phyloP scores from a whole-genome alignment of 2,113 vertebrate species.

The Speoplatyrhinus poulsoni region DNA sequence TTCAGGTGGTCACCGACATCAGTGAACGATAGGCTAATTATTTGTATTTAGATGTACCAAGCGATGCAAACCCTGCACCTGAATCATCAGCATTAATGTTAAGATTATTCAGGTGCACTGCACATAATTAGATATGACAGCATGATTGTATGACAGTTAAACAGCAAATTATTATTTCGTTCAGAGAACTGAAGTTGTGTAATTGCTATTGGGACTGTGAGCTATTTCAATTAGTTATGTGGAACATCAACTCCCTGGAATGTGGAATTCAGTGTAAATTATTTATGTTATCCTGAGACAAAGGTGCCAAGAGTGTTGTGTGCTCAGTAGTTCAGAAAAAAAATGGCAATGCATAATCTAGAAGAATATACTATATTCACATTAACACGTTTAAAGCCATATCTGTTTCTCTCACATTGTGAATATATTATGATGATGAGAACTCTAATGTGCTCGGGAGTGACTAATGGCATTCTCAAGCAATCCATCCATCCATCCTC shows the following conservation, averaged over 20 bases:
- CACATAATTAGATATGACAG: conserved; percentile 28
- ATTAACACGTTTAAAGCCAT: background rate
- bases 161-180: conserved; percentile 10
- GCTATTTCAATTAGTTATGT: conserved; percentile 2
- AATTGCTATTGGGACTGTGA: background rate
- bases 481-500: no score
- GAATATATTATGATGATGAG: conserved; percentile 22
- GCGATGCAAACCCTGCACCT: conserved; percentile 2
- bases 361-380: conserved; percentile 8
- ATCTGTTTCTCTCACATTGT: conserved; percentile 6
- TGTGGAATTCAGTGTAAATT: conserved; percentile 8
- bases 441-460: conserved; percentile 15
- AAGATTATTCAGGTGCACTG: background rate
- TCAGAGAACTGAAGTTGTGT: background rate
- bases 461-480: conserved; percentile 22
- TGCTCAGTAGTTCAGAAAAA: conserved; percentile 8
- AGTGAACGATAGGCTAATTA: conserved; percentile 11
- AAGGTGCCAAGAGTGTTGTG: background rate
- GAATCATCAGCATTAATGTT: conserved; percentile 15
- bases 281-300: conserved; percentile 1
- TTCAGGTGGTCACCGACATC: background rate
- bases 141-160: conserved; percentile 17
- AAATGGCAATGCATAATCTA: conserved; percentile 2
- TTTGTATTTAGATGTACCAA: conserved; percentile 9
- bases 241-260: background rate